A percentile compares a stretch with the other conserved stretches of the same genome.
These are phyloP conservation scores for Hymenopus coronatus DNA, from an alignment of 2,888 invertebrate genomes.

Conservation along the genomic window DNA sequence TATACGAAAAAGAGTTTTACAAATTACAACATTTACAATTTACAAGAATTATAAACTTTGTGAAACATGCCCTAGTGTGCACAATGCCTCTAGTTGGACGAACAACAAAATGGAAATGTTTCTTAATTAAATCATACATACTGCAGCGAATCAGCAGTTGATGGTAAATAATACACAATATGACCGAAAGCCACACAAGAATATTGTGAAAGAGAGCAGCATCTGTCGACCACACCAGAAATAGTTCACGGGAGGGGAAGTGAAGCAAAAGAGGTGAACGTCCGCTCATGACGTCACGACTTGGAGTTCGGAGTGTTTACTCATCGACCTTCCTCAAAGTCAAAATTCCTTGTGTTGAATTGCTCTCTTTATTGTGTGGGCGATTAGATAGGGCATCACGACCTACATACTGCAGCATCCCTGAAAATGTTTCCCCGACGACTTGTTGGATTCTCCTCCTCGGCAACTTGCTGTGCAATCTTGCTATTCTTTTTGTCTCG, in stretches of 20 bases:
- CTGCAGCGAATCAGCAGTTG: too few species aligned
- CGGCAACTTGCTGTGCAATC: not conserved
- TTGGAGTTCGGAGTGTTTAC: not conserved
- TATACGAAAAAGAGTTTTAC: too few species aligned
- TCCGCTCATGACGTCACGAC: constrained; percentile 3
- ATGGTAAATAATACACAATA: not conserved
- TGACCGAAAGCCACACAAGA: not conserved
- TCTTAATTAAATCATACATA: too few species aligned
- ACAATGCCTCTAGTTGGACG: too few species aligned
- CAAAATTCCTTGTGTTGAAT: constrained; percentile 17
- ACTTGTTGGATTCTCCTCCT: not conserved
- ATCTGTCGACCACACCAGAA: not conserved
- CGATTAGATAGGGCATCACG: not conserved
- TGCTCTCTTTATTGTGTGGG: not conserved
- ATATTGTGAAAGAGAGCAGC: not conserved
- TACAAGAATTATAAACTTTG: too few species aligned
- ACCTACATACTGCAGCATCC: not conserved
- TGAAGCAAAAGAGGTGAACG: not conserved
- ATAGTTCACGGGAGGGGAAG: not conserved
- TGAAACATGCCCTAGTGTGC: too few species aligned
- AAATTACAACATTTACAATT: too few species aligned
- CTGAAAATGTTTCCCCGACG: not conserved
- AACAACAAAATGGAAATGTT: too few species aligned
- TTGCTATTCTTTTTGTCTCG: not conserved
- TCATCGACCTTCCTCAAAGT: constrained; percentile 30